phyloP scores from a whole-genome alignment of 2,888 invertebrate species.

The Diarsia dahlii region DNA sequence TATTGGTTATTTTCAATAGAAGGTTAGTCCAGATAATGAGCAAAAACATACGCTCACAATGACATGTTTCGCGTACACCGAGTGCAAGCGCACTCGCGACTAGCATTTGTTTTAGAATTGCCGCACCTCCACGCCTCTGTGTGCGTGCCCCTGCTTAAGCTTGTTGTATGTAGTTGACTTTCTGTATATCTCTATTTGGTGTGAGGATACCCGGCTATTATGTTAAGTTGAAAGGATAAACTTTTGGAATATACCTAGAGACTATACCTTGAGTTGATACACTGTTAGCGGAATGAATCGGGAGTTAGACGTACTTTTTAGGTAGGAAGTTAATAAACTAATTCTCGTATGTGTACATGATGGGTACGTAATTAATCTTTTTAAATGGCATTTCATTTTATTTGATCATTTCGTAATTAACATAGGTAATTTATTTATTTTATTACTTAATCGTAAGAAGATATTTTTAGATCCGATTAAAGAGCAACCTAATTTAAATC shows the following conservation, averaged over 20 bases:
- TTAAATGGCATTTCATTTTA: background rate
- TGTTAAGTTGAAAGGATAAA: conserved; percentile 51
- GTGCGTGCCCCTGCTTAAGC: too few species aligned
- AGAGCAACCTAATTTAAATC: background rate
- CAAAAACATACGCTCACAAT: too few species aligned
- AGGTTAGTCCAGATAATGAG: too few species aligned
- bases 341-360: background rate
- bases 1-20: too few species aligned
- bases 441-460: too few species aligned
- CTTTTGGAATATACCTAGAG: too few species aligned
- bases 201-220: conserved; percentile 27
- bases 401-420: background rate
- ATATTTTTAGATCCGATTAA: background rate
- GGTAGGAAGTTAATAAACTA: background rate
- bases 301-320: background rate
- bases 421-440: background rate
- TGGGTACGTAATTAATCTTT: background rate
- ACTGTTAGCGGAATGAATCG: conserved; percentile 18
- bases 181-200: background rate
- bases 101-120: background rate
- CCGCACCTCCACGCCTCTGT: background rate
- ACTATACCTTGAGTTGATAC: conserved; percentile 33
- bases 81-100: background rate
- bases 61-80: too few species aligned
- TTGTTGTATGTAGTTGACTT: background rate